Evolutionary conservation across 2,113 vertebrate genomes (phyloP).

Genomic region (Puma concolor): DNA sequence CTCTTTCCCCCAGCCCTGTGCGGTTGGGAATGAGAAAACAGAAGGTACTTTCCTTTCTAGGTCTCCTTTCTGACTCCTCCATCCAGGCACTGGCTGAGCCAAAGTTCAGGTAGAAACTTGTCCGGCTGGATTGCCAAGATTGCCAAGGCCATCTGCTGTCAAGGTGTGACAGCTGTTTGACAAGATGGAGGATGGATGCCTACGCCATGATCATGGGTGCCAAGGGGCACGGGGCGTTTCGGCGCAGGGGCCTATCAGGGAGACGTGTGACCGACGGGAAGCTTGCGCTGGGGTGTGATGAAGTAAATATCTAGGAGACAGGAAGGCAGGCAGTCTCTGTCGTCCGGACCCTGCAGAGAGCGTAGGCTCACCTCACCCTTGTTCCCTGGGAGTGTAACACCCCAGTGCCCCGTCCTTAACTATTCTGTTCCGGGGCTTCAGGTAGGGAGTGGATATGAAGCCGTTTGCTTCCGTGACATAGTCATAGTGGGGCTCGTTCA

Average conservation of each 20-base stretch:
- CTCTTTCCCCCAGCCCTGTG: neutral
- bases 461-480: neutral
- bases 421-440: neutral
- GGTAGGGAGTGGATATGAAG: neutral
- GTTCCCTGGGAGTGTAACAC: neutral
- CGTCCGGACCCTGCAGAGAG: neutral
- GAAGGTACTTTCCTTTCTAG: neutral
- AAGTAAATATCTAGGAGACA: neutral
- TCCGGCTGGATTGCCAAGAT: neutral
- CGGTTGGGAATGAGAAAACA: neutral
- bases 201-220: accelerated
- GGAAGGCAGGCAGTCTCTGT: neutral
- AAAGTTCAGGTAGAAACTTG: conserved; percentile 36
- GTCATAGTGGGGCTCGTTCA: neutral
- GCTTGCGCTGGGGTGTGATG: neutral
- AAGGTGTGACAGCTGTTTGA: neutral
- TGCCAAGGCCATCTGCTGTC: neutral
- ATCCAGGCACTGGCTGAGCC: neutral
- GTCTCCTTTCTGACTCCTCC: neutral
- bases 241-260: neutral
- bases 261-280: neutral
- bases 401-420: neutral
- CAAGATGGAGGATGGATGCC: neutral
- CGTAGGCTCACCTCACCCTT: neutral
- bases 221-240: neutral